Evolutionary conservation across 2,888 invertebrate genomes (phyloP).

Genomic region (Caradrina clavipalpis): DNA sequence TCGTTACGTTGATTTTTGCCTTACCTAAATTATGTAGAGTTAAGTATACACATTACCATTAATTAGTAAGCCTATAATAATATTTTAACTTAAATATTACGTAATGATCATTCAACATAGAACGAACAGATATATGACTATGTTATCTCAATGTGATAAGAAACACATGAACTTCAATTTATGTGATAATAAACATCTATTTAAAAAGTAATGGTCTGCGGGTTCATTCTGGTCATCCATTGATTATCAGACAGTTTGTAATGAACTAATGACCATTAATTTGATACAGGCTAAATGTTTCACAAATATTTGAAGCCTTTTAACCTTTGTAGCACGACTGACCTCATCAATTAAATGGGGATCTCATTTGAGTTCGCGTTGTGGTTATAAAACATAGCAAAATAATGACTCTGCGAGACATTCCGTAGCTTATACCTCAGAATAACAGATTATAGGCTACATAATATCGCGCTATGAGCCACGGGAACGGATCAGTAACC

Average conservation of each 20-base stretch:
- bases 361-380: conserved; percentile 11
- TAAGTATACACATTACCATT: not conserved
- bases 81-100: conserved; percentile 9
- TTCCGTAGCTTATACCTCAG: too few species aligned
- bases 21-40: not conserved
- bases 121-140: not conserved
- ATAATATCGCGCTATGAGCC: too few species aligned
- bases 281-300: conserved; percentile 3
- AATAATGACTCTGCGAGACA: too few species aligned
- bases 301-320: conserved; percentile 5
- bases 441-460: too few species aligned
- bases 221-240: conserved; percentile 12
- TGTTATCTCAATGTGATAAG: conserved; percentile 29
- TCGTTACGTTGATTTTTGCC: conserved; percentile 3
- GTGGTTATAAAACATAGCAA: too few species aligned
- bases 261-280: conserved; percentile 8
- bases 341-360: conserved; percentile 29
- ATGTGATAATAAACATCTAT: not conserved
- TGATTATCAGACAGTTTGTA: not conserved
- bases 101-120: conserved; percentile 8
- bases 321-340: conserved; percentile 5
- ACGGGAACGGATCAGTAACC: too few species aligned
- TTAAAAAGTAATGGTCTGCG: not conserved
- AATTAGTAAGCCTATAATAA: too few species aligned
- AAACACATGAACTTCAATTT: conserved; percentile 13